Base-by-base conservation (phyloP, 1,140 invertebrate genomes). In the Drosophila novamexicana region DNA sequence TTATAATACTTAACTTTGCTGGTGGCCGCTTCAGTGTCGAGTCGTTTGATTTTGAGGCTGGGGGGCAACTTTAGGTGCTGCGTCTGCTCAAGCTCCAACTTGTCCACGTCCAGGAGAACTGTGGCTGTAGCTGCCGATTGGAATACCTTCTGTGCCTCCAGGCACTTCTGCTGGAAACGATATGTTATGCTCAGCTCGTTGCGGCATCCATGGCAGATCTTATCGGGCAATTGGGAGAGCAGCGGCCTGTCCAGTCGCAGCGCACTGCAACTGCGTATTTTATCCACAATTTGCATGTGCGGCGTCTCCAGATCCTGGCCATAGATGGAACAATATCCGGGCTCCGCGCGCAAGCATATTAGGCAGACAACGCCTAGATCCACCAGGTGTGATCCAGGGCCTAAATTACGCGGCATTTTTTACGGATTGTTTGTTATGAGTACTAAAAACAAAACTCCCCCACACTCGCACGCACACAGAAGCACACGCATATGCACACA, bases 281-380 rank as follows among this genome's bases (percentile, higher is more conserved):
- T 94, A 74, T 94, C 94, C 67, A 93, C 89, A 37, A 94, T 93
- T 54, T 93, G 71, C 58, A 78, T 72, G 8, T 91, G 75, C 92
- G 91, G 93, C 91, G 93, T 93, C 92, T 89, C 81, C 50, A 72
- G 58, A 68, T 94, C 94, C 82, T 93, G 93, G 90, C 93, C 93
- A 76, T 94, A 94, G 3, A 94, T 90, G n/a, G 93, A 93, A 59
- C 93, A 93, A 90, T 93, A 93, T 7, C 77, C 70, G 7, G 75
- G 59, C 47, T 94, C 93, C 54, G 92, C 93, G 73, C 93, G 93
- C 63, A 94, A 80, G 77, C 94, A 94, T 70, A 94, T 92, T 53
- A 94, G 88, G 78, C 94, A 94, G 50, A 94, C 93, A 92, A 93
- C 91, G 92, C 94, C 93, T 93, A 94, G 93, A 91, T 94, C 93